These are phyloP conservation scores for Volucella inanis DNA, from an alignment of 2,888 invertebrate genomes.

Conservation along the genomic window DNA sequence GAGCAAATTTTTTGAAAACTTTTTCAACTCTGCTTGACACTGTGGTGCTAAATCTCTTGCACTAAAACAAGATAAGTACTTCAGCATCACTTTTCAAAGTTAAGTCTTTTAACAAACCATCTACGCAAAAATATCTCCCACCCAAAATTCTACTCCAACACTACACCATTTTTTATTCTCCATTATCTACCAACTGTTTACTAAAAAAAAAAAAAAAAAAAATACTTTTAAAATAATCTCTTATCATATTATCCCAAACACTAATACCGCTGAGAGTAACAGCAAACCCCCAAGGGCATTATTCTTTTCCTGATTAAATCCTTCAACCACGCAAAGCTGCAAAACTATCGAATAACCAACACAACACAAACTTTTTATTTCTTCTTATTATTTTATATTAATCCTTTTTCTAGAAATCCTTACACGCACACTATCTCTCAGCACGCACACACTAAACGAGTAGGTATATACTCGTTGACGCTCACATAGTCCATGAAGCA, in stretches of 20 bases:
- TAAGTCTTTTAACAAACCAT: too few relatives aligned
- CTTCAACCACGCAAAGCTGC: conserved; percentile 30
- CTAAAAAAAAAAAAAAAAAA: not conserved
- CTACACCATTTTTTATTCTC: not conserved
- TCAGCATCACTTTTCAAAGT: too few relatives aligned
- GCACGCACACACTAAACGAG: not conserved
- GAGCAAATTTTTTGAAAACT: too few relatives aligned
- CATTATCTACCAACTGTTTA: not conserved
- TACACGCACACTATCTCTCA: not conserved
- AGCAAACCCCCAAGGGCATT: conserved; percentile 9
- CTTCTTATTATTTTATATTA: conserved; percentile 62
- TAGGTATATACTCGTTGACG: too few relatives aligned
- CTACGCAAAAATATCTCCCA: too few relatives aligned
- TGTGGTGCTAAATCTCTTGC: too few relatives aligned
- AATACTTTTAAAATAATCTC: not conserved
- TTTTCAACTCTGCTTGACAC: too few relatives aligned
- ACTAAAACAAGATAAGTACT: too few relatives aligned
- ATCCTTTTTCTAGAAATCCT: conserved; percentile 33
- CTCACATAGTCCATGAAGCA: not conserved
- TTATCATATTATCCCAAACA: conserved; percentile 28
- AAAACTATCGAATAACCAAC: conserved; percentile 47
- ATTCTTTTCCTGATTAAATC: conserved; percentile 26
- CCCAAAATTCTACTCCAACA: too few relatives aligned
- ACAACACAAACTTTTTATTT: conserved; percentile 33
- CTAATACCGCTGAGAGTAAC: conserved; percentile 2